phyloP scores from a whole-genome alignment of 2,113 vertebrate genomes.

The Centrocercus urophasianus region DNA sequence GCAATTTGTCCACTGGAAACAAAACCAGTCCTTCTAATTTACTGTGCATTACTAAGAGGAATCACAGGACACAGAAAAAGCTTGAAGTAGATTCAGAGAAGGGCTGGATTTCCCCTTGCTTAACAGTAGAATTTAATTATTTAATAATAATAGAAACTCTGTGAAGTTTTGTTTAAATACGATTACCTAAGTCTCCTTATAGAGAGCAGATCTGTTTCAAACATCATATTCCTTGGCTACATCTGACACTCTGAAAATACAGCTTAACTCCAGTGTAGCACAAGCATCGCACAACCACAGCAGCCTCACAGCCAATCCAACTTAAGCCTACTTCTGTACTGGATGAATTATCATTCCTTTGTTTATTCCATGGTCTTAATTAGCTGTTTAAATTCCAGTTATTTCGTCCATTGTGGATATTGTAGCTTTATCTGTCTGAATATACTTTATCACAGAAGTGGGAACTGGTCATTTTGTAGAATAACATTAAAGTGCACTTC shows the following conservation, averaged over 20 bases:
- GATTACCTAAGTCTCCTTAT: background rate
- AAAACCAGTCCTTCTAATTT: slow-evolving; percentile 68
- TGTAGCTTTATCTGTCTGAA: background rate
- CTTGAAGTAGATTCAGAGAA: slow-evolving; percentile 47
- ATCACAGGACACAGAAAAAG: slow-evolving; percentile 30
- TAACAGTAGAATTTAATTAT: slow-evolving; percentile 49
- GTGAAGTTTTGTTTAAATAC: background rate
- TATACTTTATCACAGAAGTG: background rate
- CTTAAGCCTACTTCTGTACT: background rate
- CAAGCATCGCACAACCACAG: background rate
- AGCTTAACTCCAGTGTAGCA: background rate
- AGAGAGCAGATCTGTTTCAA: background rate
- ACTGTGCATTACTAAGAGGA: slow-evolving; percentile 44
- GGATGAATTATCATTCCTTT: background rate
- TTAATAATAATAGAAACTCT: slow-evolving; percentile 22
- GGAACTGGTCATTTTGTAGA: background rate
- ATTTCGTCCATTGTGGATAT: background rate
- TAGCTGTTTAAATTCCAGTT: background rate
- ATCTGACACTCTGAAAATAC: background rate
- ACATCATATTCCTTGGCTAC: background rate
- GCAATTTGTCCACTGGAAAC: slow-evolving; percentile 53
- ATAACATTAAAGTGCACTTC: background rate
- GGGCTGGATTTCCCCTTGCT: slow-evolving; percentile 39
- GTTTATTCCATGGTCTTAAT: background rate
- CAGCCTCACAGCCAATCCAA: background rate